Evolutionary conservation across 2,113 vertebrate genomes (phyloP).

Genomic region (Gymnogyps californianus): DNA sequence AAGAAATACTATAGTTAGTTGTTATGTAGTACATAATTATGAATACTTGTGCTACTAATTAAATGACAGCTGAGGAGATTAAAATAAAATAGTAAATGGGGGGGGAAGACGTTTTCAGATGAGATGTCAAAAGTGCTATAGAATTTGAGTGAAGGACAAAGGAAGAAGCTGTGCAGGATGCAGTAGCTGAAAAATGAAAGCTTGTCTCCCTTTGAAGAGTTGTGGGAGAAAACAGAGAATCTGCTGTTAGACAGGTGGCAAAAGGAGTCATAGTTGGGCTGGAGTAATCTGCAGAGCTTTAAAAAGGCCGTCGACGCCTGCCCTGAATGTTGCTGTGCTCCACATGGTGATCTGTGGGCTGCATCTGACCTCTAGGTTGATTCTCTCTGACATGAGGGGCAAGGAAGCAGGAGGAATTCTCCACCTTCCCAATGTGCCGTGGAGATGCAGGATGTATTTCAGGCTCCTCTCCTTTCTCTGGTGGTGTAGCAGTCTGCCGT

Average conservation of each 20-base stretch:
- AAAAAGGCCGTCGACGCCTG: background rate
- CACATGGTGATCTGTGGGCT: fast-evolving
- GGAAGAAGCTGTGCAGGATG: background rate
- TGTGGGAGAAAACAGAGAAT: background rate
- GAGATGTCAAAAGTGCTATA: background rate
- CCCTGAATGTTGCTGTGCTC: background rate
- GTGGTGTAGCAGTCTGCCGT: fast-evolving
- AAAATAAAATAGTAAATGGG: background rate
- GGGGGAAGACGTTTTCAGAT: background rate
- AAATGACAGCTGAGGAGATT: background rate
- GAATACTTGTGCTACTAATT: background rate
- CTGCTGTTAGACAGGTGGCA: background rate
- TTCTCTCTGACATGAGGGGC: background rate
- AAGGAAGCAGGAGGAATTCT: background rate
- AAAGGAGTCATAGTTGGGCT: background rate
- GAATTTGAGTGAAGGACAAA: background rate
- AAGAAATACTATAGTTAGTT: background rate
- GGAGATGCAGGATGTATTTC: background rate
- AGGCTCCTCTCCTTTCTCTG: background rate
- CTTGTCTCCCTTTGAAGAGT: background rate
- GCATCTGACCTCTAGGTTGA: background rate
- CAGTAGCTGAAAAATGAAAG: background rate
- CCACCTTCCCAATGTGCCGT: fast-evolving
- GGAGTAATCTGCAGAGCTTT: background rate
- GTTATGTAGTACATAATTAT: background rate